These are phyloP conservation scores for Oxyura jamaicensis DNA, from an alignment of 2,113 vertebrate species.

Conservation along the genomic window DNA sequence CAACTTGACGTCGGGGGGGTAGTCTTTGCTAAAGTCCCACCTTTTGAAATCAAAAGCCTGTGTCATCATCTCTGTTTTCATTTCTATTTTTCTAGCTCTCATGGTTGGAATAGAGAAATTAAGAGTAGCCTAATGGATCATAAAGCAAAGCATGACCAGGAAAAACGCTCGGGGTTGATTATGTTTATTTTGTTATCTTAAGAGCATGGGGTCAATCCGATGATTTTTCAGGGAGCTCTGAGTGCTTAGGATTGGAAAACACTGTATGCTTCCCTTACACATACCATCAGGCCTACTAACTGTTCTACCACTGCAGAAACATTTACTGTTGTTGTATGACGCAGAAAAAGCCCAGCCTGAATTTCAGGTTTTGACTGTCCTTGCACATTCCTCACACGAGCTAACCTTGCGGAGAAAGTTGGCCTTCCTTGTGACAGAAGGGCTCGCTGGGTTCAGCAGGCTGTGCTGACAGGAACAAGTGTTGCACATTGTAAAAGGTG, in stretches of 20 bases:
- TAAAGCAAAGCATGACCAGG: constrained; percentile 40
- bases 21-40: neutral
- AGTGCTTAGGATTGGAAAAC: neutral
- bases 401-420: neutral
- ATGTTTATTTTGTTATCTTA: constrained; percentile 41
- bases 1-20: constrained; percentile 26
- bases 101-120: neutral
- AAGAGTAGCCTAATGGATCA: constrained; percentile 8
- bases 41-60: neutral
- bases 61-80: constrained; percentile 37
- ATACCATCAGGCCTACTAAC: neutral
- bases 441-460: neutral
- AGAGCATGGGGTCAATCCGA: neutral
- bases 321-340: neutral
- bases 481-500: neutral
- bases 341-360: neutral
- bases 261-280: neutral
- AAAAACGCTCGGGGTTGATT: neutral
- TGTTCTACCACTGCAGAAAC: neutral
- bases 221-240: neutral
- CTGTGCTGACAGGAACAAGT: neutral
- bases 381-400: neutral
- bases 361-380: neutral
- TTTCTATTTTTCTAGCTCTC: constrained; percentile 38
- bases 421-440: neutral